Base-by-base conservation (phyloP, 1,140 invertebrate genomes). In the Leguminivora glycinivorella region DNA sequence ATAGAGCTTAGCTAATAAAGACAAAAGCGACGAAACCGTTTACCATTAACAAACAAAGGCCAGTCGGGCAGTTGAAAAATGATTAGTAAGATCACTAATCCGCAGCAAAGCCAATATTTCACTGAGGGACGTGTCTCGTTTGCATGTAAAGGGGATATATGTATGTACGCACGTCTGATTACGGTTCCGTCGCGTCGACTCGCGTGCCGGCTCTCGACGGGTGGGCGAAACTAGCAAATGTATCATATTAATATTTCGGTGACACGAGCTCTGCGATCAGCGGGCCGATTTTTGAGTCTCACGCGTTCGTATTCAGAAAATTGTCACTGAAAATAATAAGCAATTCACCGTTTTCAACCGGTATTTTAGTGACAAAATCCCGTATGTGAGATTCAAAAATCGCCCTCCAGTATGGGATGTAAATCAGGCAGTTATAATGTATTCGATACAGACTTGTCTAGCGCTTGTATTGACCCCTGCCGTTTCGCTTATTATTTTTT, bases 401-500 rank as follows among this genome's bases (percentile, higher is more conserved):
- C n/a, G n/a, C n/a, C n/a, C n/a, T n/a, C n/a, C 6, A 63, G n/a
- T 17, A 31, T 31, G n/a, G 17, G 58, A 63, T 63, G 17, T 63
- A 63, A 63, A 63, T 63, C 58, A 63, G 58, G n/a, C 56, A 63
- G 26, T n/a, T 63, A 31, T 31, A 63, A 34, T 63, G 31, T 31
- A 63, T 60, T 12, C 9, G 56, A 2, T 60, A 31, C 25, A 29
- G 26, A n/a, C n/a, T 63, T n/a, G 26, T 31, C 29, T n/a, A 17
- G 29, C 56, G 56, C 19, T 10, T 60, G 26, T 63, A 4, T 1
- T 31, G 58, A 63, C 58, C 58, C 58, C 58, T 29, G 22, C 25
- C 25, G 14, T 60, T 60, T 29, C 25, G 26, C 26, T 60, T 24
- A 29, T 63, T 58, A n/a, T 26, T 29, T 29, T 17, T 17, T 19